Evolutionary conservation across 2,797 vertebrate genomes (phyloP), one percentile per base, ranked within the genome.

Genomic region (Chrysocyon brachyurus): DNA sequence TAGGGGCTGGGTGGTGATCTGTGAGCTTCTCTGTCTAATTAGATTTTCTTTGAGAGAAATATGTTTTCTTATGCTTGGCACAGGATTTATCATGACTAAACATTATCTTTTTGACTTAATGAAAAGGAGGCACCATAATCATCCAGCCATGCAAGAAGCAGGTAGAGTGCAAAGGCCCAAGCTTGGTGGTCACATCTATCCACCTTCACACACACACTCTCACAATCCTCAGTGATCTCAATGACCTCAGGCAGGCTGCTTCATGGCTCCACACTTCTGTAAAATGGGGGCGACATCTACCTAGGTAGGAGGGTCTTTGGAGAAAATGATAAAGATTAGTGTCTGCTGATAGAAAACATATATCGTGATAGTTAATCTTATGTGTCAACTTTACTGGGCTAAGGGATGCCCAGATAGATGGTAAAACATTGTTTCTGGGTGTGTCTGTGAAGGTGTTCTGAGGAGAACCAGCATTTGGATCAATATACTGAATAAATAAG

Each of bases 131-230:
- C 36, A 0, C 12, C 16, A 4, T 6, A 21, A 16, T 6, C n/a
- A 61, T 2, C 5, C 40, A 3, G 26, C 26, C 4, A 4, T 24
- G 26, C 0, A 0, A 0, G 56, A 21, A 57, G n/a, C 36, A 54
- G 9, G 8, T 1, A 52, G n/a, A 16, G 24, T 2, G 2, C 24
- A 2, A 56, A 82, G 54, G 7, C 6, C n/a, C 16, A 6, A 22
- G 24, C 46, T 22, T 49, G 21, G 22, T 3, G 7, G 56, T 33
- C 46, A 12, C 15, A 9, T 15, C 7, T 1, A 16, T 1, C 91
- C 28, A 9, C 84, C 46, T 21, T 79, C 15, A 57, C 3, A 3
- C 26, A 7, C 2, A 1, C 1, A 1, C 52, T 56, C 84, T 57
- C 36, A 52, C 63, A 12, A 0, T 33, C 3, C 26, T 61, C 0